Percentiles rank a stretch among this genome's conserved stretches.
Conservation (phyloP, 2,113 vertebrate genomes). For the Cochlearius cochlearius region DNA sequence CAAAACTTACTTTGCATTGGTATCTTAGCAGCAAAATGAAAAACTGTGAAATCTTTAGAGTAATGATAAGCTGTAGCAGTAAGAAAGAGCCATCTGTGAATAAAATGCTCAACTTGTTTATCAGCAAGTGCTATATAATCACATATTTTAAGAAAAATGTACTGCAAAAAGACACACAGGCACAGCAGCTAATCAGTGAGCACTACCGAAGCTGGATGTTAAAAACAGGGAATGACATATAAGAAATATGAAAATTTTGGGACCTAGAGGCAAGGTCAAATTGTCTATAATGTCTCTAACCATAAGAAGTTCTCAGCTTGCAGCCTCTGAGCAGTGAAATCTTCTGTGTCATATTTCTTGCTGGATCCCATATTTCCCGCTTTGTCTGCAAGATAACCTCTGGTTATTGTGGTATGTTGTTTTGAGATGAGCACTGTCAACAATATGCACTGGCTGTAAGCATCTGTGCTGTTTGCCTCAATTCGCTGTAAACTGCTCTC, state of each 20-base stretch:
- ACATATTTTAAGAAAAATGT: slow-evolving; percentile 40
- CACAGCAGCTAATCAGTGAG: slow-evolving; percentile 22
- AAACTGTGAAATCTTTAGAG: not conserved
- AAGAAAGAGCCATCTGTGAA: slow-evolving; percentile 23
- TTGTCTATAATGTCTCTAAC: slow-evolving; percentile 52
- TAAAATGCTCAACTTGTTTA: slow-evolving; percentile 32
- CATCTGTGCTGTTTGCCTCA: slow-evolving; percentile 41
- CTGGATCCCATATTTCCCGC: not conserved
- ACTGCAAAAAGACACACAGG: not conserved
- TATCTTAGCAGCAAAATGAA: not conserved
- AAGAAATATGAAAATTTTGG: slow-evolving; percentile 30
- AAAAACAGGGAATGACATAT: slow-evolving; percentile 31
- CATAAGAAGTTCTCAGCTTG: slow-evolving; percentile 63
- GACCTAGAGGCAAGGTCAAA: slow-evolving; percentile 73
- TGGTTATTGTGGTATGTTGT: slow-evolving; percentile 59
- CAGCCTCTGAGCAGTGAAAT: slow-evolving; percentile 29
- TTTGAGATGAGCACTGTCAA: slow-evolving; percentile 63
- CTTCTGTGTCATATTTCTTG: slow-evolving; percentile 61
- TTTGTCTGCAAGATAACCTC: slow-evolving; percentile 68
- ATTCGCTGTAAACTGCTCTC: slow-evolving; percentile 11
- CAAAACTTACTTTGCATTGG: not conserved
- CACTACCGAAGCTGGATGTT: not conserved
- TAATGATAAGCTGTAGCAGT: not conserved
- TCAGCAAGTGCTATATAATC: not conserved
- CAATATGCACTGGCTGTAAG: slow-evolving; percentile 25